phyloP scores from a whole-genome alignment of 2,888 invertebrate genomes.

The Strigamia maritima region DNA sequence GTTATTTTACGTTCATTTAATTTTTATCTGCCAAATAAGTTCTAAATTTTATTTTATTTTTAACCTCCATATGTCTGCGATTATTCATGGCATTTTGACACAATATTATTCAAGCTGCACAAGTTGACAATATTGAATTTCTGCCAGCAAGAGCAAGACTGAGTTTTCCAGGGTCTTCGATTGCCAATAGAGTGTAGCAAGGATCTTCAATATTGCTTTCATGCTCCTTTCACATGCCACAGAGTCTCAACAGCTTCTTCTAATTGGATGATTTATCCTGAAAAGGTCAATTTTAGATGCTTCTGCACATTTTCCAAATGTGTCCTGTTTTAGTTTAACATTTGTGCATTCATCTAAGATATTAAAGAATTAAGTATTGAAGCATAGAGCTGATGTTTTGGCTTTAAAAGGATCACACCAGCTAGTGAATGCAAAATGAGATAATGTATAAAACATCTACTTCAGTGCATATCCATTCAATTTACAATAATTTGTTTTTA shows the following conservation, averaged over 20 bases:
- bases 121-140: background rate
- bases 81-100: background rate
- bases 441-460: too few species aligned
- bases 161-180: background rate
- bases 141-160: background rate
- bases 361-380: background rate
- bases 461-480: too few species aligned
- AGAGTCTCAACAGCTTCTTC: background rate
- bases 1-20: too few species aligned
- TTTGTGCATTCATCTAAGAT: background rate
- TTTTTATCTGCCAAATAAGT: too few species aligned
- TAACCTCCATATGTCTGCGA: background rate
- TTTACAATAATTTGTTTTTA: too few species aligned
- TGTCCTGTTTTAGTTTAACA: background rate
- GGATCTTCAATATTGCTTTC: conserved; percentile 1
- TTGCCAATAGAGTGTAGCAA: background rate
- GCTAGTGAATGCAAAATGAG: too few species aligned
- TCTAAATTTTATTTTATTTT: background rate
- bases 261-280: background rate
- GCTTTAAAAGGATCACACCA: too few species aligned
- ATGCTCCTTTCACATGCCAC: conserved; percentile 6
- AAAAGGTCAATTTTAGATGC: background rate
- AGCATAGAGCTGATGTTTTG: background rate
- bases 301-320: background rate
- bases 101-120: background rate